phyloP scores from a whole-genome alignment of 2,797 vertebrate species.

The Anniella stebbinsi region DNA sequence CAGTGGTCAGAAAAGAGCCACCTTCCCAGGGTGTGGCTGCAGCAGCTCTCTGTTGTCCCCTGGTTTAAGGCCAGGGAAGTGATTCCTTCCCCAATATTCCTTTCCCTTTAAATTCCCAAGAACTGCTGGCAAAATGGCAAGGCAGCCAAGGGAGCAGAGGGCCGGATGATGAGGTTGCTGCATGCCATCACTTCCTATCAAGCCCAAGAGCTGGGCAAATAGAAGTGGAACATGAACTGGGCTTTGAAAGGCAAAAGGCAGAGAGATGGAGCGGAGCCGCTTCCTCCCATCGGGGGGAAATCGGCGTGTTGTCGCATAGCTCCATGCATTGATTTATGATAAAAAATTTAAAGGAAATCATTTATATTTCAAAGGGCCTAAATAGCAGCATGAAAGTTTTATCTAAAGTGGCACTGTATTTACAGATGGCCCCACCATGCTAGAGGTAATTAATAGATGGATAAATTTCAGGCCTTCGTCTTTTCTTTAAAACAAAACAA shows the following conservation, averaged over 20 bases:
- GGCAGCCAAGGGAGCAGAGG: not conserved
- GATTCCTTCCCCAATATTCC: not conserved
- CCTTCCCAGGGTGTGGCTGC: not conserved
- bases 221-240: conserved; percentile 39
- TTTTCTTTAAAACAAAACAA: conserved; percentile 28
- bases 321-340: conserved; percentile 85
- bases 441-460: conserved; percentile 86
- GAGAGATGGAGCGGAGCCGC: conserved; percentile 35
- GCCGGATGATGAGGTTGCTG: not conserved
- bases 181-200: conserved; percentile 34
- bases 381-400: conserved; percentile 89
- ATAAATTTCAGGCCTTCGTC: conserved; percentile 75
- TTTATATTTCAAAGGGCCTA: conserved; percentile 89
- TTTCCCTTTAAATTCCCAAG: not conserved
- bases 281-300: conserved; percentile 62
- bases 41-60: not conserved
- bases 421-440: conserved; percentile 75
- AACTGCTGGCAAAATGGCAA: not conserved
- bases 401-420: conserved; percentile 83
- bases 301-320: conserved; percentile 68
- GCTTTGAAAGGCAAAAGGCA: conserved; percentile 36
- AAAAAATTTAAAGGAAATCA: conserved; percentile 89
- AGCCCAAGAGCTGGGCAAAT: conserved; percentile 22
- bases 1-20: not conserved
- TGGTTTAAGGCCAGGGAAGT: not conserved